Evolutionary conservation across 2,888 invertebrate species (phyloP).

Genomic region (Sthenelais limicola): DNA sequence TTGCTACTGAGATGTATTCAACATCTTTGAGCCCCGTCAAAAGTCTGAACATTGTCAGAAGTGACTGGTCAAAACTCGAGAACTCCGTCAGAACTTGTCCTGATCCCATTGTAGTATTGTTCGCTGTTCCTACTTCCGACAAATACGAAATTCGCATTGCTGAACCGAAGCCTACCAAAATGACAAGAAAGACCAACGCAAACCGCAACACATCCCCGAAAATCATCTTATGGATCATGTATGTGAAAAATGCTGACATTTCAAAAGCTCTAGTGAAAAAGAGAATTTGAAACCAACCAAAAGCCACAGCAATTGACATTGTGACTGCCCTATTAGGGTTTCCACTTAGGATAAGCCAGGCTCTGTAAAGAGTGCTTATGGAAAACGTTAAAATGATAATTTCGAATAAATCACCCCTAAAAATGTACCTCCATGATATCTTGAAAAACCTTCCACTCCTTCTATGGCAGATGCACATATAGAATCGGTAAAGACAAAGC

Average conservation of each 20-base stretch:
- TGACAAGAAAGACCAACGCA: not conserved
- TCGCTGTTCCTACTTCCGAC: no score
- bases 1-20: not conserved
- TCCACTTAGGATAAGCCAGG: no score
- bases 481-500: no score
- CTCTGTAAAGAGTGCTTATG: no score
- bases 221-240: constrained; percentile 37
- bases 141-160: constrained; percentile 14
- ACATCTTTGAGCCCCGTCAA: constrained; percentile 17
- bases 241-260: constrained; percentile 17
- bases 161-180: constrained; percentile 16
- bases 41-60: constrained; percentile 32
- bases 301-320: not conserved
- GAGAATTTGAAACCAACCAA: constrained; percentile 15
- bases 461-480: no score
- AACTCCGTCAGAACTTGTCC: not conserved
- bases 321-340: not conserved
- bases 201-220: constrained; percentile 36
- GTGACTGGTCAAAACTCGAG: not conserved
- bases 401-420: no score
- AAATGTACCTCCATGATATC: no score
- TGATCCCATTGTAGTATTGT: not conserved
- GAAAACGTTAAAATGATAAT: no score
- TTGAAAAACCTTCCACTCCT: no score
- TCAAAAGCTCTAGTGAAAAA: constrained; percentile 18